Conservation (phyloP, 2,113 vertebrate species). For the Podarcis cretensis region DNA sequence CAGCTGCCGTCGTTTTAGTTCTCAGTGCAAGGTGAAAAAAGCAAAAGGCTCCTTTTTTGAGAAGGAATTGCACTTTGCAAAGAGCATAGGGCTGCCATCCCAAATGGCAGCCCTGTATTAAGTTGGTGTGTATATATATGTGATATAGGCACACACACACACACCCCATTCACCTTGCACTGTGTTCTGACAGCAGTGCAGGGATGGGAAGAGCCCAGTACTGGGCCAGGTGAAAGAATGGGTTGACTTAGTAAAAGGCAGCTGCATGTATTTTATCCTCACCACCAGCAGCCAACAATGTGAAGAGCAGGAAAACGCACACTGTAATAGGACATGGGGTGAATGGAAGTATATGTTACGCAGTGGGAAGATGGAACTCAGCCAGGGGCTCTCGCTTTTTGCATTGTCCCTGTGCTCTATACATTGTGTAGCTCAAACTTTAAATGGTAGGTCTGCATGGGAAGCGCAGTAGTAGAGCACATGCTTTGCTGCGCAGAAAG, state of each 20-base stretch:
- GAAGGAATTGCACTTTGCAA: neutral
- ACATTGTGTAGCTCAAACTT: too few species aligned
- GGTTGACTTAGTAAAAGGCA: neutral
- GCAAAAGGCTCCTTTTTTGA: neutral
- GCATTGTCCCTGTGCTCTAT: too few species aligned
- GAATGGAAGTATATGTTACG: too few species aligned
- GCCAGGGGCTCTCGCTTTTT: too few species aligned
- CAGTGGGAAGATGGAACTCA: too few species aligned
- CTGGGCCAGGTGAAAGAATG: neutral
- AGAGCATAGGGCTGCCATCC: neutral
- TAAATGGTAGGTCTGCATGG: too few species aligned
- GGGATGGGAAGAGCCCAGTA: neutral
- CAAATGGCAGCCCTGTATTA: neutral
- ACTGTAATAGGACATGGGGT: neutral
- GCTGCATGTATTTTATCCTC: neutral
- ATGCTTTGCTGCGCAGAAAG: too few species aligned
- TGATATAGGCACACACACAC: too few species aligned
- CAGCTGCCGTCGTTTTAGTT: neutral
- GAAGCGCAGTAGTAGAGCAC: too few species aligned
- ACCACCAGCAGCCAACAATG: neutral
- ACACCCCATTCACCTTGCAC: too few species aligned
- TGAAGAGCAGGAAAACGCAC: neutral
- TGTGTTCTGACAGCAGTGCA: too few species aligned
- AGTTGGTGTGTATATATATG: neutral
- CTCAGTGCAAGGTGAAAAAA: neutral